Evolutionary conservation across 2,888 invertebrate species (phyloP), one percentile per base, ranked within the genome.

Genomic region (Athalia rosae): DNA sequence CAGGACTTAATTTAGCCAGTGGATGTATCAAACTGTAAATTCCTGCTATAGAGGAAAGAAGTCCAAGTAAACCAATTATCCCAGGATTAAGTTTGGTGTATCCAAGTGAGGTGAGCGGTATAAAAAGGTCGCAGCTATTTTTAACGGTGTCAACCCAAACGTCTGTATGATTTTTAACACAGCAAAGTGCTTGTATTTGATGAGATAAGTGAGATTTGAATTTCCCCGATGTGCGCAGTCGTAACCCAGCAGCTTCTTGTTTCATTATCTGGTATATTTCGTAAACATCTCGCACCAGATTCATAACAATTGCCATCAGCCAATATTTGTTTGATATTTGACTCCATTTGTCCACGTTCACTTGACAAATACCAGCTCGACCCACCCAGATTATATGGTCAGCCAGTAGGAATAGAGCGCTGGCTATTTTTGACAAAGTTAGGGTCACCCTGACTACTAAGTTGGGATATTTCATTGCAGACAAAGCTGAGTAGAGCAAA

Each of bases 301-400:
- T 96, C 90, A 97, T 93, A 9, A 95, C 91, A 13, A 97, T 94
- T 1, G 96, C 95, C 80, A 96, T 91, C 0, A 98, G 89, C 97
- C 97, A 98, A 87, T 97, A 97, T 87, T 93, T 95, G 84, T 95
- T 95, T 3, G 95, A 93, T 7, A 93, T 91, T 64, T 91, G 91
- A 76, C 93, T 93, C 97, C 97, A 97, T 86, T 94, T 95, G 64
- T 94, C 93, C 0, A 94, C 92, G 86, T 97, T 93, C 0, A 95
- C 92, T 81, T 91, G 90, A 4, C 94, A 87, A 78, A 93, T 91
- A 41, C 96, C 96, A 59, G 94, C 93, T 83, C 94, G 93, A 4
- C 95, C 94, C 3, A 97, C 90, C 96, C 97, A 98, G 50, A 97
- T 92, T 50, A 97, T 92, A 86, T 98, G 97, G 88, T 98, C 98